A percentile compares a stretch with the other conserved stretches of the same genome.
phyloP scores from a whole-genome alignment of 1,140 invertebrate genomes.

The Apis dorsata region DNA sequence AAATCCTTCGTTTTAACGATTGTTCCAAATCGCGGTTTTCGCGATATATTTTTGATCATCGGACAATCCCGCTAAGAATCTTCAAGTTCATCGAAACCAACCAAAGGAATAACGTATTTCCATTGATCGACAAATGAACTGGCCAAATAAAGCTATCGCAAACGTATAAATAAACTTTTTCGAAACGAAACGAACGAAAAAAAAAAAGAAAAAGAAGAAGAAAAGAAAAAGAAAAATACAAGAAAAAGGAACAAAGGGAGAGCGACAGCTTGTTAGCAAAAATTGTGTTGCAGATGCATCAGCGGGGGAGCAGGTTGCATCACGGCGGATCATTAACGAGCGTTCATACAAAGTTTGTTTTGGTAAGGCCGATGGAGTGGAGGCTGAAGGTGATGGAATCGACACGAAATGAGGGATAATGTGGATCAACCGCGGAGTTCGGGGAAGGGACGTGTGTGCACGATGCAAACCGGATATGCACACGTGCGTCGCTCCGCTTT shows the following conservation, averaged over 20 bases:
- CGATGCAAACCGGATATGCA: constrained; percentile 57
- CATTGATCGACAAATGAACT: too few species aligned
- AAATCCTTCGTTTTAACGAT: too few species aligned
- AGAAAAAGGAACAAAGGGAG: background rate
- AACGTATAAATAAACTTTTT: background rate
- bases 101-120: too few species aligned
- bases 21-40: too few species aligned
- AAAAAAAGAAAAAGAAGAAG: too few species aligned
- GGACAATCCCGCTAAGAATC: too few species aligned
- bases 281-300: background rate
- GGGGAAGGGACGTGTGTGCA: constrained; percentile 37
- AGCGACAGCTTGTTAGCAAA: constrained; percentile 12
- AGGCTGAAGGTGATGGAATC: constrained; percentile 51
- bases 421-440: constrained; percentile 38
- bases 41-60: too few species aligned
- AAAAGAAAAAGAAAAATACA: background rate
- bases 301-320: background rate
- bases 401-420: constrained; percentile 51
- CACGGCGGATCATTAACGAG: constrained; percentile 24
- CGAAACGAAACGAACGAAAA: background rate
- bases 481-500: constrained; percentile 65
- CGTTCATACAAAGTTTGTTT: constrained; percentile 38
- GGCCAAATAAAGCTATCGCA: too few species aligned
- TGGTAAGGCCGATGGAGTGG: constrained; percentile 26
- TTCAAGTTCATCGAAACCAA: too few species aligned